phyloP scores from a whole-genome alignment of 2,888 invertebrate species.

The Coelinius sp. region DNA sequence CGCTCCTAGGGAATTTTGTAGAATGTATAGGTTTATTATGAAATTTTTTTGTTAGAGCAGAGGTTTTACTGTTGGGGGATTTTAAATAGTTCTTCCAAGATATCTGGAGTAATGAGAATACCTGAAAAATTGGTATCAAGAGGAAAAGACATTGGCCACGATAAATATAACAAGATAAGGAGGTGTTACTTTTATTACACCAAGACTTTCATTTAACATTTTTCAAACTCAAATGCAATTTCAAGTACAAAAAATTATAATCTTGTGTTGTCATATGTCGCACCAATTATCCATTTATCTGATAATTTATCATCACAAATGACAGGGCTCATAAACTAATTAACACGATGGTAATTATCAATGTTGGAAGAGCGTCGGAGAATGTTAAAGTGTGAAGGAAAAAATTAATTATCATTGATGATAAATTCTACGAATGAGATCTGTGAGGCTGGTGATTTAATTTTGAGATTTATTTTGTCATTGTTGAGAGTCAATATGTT shows the following conservation, averaged over 20 bases:
- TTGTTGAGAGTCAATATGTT: background rate
- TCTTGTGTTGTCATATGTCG: background rate
- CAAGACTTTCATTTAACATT: conserved; percentile 6
- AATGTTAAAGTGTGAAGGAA: background rate
- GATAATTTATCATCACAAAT: background rate
- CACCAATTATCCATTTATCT: background rate
- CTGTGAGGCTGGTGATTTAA: background rate
- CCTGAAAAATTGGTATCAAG: background rate
- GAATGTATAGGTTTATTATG: background rate
- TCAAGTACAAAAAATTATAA: background rate
- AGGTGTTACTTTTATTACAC: conserved; percentile 49
- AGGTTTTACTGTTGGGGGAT: background rate
- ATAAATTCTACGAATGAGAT: background rate
- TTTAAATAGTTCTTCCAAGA: background rate
- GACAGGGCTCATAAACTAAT: background rate
- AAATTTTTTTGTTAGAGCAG: background rate
- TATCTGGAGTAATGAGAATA: background rate
- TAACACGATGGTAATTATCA: background rate
- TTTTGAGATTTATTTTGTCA: background rate
- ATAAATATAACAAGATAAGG: conserved; percentile 67
- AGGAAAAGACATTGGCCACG: conserved; percentile 49
- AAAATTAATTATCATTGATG: background rate
- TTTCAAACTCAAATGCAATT: background rate
- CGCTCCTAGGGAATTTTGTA: background rate
- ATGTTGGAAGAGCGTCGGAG: background rate